Evolutionary conservation across 2,888 invertebrate genomes (phyloP), one percentile per base, ranked within the genome.

Genomic region (Catocala sponsa): DNA sequence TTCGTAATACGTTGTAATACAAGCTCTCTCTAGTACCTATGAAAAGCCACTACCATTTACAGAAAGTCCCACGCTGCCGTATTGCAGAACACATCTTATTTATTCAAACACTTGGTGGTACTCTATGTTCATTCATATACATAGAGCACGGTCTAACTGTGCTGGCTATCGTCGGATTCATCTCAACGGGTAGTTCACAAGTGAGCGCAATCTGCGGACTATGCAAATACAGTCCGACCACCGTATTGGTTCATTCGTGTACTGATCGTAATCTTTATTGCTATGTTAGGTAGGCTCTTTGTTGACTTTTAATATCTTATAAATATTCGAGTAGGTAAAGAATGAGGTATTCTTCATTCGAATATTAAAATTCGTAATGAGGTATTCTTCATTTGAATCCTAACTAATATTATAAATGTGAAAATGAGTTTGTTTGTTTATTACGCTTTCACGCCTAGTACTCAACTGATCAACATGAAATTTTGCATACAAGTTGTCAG

Each of bases 181-280:
- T 78, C 78, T 77, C 68, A 59, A 63, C 74, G 53, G 70, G 67
- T 66, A 68, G 72, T 78, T 74, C 78, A 73, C 74, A 62, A 67
- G 65, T 69, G 53, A 59, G 66, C 59, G 78, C 78, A 76, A 62
- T 61, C 79, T 77, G 70, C 72, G 55, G 72, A 78, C 75, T 81
- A 83, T 82, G 83, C 78, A 80, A 82, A 82, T 82, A 71, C 54
- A 42, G 43, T 33, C 52, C 55, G 60, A 49, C 55, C 53, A 70
- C 74, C 67, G 59, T 76, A 72, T 73, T 69, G 65, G 70, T 63
- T 61, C 62, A 63, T 72, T 73, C 67, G 59, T 63, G 53, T 52
- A 54, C 56, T 41, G 76, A 76, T 76, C 51, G 5, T 65, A 55
- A 81, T 80, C 80, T 76, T 70, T 77, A 79, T 71, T 68, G 68